A percentile compares a stretch with the other conserved stretches of the same genome.
Evolutionary conservation across 2,888 invertebrate genomes (phyloP).

Genomic region (Aleiodes alternator): DNA sequence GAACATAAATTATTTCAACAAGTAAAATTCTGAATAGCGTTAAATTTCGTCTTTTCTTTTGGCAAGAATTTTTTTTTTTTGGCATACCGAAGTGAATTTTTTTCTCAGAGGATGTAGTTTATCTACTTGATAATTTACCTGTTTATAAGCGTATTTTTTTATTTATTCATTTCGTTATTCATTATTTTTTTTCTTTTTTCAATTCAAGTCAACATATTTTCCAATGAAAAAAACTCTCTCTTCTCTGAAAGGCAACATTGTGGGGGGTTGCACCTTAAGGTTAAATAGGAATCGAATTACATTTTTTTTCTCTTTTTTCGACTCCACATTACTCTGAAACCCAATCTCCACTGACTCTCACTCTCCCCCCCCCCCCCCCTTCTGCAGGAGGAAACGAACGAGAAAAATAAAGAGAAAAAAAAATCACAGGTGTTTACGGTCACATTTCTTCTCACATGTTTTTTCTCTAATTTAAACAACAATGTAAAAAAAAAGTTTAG

Average conservation of each 20-base stretch:
- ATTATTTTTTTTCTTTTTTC: too few species aligned
- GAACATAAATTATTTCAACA: too few species aligned
- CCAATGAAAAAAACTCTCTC: neutral
- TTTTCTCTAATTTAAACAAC: neutral
- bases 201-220: neutral
- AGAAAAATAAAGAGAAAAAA: conserved; percentile 20
- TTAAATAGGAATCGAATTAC: conserved; percentile 33
- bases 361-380: neutral
- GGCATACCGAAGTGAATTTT: too few species aligned
- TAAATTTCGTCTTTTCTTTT: too few species aligned
- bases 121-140: too few species aligned
- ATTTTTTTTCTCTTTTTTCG: neutral
- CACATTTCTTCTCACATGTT: conserved; percentile 27
- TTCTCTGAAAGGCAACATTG: conserved; percentile 24
- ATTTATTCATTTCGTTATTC: too few species aligned
- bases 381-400: neutral
- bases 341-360: neutral
- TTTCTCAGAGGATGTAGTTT: too few species aligned
- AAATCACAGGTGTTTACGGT: conserved; percentile 31
- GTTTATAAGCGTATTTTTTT: too few species aligned
- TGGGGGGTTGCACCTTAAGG: conserved; percentile 8
- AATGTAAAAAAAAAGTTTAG: neutral
- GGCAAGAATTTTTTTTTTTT: too few species aligned
- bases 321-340: conserved; percentile 17
- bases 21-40: too few species aligned